A percentile compares a stretch with the other conserved stretches of the same genome.
Conservation (phyloP, 2,797 vertebrate genomes). For the Rachycentron canadum region DNA sequence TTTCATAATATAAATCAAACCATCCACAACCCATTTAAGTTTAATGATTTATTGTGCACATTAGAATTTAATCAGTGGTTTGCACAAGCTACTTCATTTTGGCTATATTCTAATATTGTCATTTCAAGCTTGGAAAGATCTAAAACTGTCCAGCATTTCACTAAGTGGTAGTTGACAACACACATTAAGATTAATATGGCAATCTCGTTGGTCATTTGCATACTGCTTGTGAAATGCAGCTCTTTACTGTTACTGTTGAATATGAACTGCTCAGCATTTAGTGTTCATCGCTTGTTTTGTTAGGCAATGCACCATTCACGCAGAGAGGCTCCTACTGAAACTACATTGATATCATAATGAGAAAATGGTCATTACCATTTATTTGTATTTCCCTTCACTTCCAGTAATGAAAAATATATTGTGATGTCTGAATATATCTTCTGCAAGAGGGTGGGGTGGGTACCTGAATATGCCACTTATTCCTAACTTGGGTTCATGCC, state of each 20-base stretch:
- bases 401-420: slow-evolving; percentile 30
- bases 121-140: slow-evolving; percentile 59
- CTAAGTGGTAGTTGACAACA: slow-evolving; percentile 63
- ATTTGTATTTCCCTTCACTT: slow-evolving; percentile 41
- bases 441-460: not conserved
- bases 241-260: slow-evolving; percentile 60
- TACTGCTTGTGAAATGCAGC: slow-evolving; percentile 54
- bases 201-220: slow-evolving; percentile 67
- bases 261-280: slow-evolving; percentile 63
- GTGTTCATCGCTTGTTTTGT: slow-evolving; percentile 67
- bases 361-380: slow-evolving; percentile 35
- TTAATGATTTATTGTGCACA: slow-evolving; percentile 56
- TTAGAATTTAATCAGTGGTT: slow-evolving; percentile 58
- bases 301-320: slow-evolving; percentile 47
- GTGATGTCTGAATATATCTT: slow-evolving; percentile 28
- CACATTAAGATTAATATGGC: slow-evolving; percentile 77
- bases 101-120: slow-evolving; percentile 48
- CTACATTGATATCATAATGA: slow-evolving; percentile 23
- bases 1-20: slow-evolving; percentile 50
- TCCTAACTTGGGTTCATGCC: no score
- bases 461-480: no score
- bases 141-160: slow-evolving; percentile 58
- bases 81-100: slow-evolving; percentile 48
- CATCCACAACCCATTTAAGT: slow-evolving; percentile 37
- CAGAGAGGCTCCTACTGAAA: slow-evolving; percentile 28